These are phyloP conservation scores for Ceratosolen solmsi DNA, from an alignment of 1,140 invertebrate species.

Conservation along the genomic window DNA sequence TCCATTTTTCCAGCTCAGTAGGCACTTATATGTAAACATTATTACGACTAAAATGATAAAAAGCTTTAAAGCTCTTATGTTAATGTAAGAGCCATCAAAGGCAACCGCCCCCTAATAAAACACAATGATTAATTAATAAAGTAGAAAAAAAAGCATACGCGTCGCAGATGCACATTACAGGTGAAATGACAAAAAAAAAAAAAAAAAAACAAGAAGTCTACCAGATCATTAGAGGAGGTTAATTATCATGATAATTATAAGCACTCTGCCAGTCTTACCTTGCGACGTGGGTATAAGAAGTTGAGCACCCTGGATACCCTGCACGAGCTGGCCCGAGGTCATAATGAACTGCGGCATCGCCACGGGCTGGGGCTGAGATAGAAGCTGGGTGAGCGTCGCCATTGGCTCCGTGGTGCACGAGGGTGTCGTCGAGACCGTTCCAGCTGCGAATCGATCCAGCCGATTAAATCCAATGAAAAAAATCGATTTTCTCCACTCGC, in stretches of 20 bases:
- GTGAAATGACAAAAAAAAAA: too few species aligned
- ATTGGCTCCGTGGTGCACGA: conserved; percentile 72
- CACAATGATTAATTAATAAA: not conserved
- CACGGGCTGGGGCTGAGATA: conserved; percentile 79
- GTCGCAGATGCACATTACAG: too few species aligned
- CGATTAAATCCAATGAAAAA: not conserved
- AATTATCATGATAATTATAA: conserved; percentile 11
- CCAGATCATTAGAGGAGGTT: conserved; percentile 2
- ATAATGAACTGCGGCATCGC: conserved; percentile 92
- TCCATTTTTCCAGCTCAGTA: not conserved
- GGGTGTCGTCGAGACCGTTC: conserved; percentile 71
- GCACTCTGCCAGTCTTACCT: conserved; percentile 76
- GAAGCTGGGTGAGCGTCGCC: conserved; percentile 74
- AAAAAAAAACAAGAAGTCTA: conserved; percentile 7
- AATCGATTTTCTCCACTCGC: not conserved
- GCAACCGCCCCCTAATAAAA: not conserved
- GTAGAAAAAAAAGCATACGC: not conserved
- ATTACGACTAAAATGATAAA: not conserved
- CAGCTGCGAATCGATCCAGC: conserved; percentile 57
- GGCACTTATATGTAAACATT: not conserved
- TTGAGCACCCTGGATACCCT: conserved; percentile 93
- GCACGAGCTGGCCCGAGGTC: conserved; percentile 90
- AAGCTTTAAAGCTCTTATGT: not conserved
- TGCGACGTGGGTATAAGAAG: conserved; percentile 94
- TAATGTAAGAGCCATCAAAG: not conserved